Conservation (phyloP, 2,888 invertebrate genomes). For the Eurois occulta region DNA sequence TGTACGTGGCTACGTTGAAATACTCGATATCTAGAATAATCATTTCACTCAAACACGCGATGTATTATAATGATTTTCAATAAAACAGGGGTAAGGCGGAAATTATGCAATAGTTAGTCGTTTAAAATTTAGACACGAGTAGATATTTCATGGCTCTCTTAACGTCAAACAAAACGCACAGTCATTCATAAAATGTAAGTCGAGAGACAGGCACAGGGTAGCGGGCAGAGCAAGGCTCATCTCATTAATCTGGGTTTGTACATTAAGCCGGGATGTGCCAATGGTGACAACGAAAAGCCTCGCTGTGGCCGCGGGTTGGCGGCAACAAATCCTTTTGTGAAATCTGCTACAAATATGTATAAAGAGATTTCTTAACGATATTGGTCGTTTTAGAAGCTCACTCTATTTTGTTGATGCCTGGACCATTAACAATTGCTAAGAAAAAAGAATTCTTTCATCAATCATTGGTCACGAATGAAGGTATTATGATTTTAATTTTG, state of each 20-base stretch:
- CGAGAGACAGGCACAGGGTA: slow-evolving; percentile 64
- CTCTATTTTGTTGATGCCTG: slow-evolving; percentile 22
- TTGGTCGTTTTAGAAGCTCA: slow-evolving; percentile 49
- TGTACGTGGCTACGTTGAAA: slow-evolving; percentile 35
- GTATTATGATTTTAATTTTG: background rate
- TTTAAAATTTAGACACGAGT: slow-evolving; percentile 13
- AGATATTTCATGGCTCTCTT: slow-evolving; percentile 17
- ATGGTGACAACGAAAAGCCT: slow-evolving; percentile 87
- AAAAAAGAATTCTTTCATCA: background rate
- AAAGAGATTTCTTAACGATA: slow-evolving; percentile 73
- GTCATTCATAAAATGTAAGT: slow-evolving; percentile 72
- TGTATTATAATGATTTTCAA: slow-evolving; percentile 35
- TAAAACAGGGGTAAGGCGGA: slow-evolving; percentile 57
- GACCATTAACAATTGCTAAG: background rate
- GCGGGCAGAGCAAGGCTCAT: slow-evolving; percentile 77
- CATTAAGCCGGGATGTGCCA: slow-evolving; percentile 87
- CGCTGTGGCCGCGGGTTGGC: slow-evolving; percentile 79
- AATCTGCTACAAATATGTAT: slow-evolving; percentile 81
- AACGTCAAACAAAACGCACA: slow-evolving; percentile 60
- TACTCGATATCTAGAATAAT: slow-evolving; percentile 50
- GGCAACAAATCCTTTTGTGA: slow-evolving; percentile 85
- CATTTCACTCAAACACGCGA: slow-evolving; percentile 54
- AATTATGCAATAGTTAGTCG: slow-evolving; percentile 42
- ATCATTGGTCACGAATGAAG: background rate
- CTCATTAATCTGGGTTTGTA: slow-evolving; percentile 88